Evolutionary conservation across 2,113 vertebrate species (phyloP).

Genomic region (Chauna torquata): DNA sequence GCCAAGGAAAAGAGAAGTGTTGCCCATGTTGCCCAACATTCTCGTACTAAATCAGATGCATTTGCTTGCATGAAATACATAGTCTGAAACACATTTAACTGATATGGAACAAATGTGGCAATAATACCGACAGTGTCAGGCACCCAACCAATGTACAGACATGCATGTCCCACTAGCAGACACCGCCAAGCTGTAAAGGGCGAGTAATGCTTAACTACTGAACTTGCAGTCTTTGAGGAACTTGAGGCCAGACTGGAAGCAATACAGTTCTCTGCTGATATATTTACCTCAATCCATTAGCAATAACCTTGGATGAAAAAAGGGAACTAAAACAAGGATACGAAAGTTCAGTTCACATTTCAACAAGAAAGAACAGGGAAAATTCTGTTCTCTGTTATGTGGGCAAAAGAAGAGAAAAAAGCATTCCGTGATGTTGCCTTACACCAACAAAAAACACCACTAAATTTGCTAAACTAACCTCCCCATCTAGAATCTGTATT

Average conservation of each 20-base stretch:
- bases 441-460: neutral
- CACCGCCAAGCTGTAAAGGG: neutral
- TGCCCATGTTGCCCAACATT: neutral
- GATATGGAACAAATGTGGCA: neutral
- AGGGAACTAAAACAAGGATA: slow-evolving; percentile 1
- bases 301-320: neutral
- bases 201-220: neutral
- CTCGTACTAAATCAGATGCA: neutral
- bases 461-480: neutral
- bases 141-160: neutral
- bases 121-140: neutral
- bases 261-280: neutral
- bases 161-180: neutral
- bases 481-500: neutral
- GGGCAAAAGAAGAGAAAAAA: neutral
- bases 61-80: neutral
- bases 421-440: neutral
- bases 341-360: neutral
- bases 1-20: neutral
- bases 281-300: neutral
- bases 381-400: neutral
- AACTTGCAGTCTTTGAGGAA: neutral
- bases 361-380: neutral
- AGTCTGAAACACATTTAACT: neutral
- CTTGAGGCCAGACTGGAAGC: neutral